Evolutionary conservation across 2,113 vertebrate genomes (phyloP).

Genomic region (Irena cyanogastra): DNA sequence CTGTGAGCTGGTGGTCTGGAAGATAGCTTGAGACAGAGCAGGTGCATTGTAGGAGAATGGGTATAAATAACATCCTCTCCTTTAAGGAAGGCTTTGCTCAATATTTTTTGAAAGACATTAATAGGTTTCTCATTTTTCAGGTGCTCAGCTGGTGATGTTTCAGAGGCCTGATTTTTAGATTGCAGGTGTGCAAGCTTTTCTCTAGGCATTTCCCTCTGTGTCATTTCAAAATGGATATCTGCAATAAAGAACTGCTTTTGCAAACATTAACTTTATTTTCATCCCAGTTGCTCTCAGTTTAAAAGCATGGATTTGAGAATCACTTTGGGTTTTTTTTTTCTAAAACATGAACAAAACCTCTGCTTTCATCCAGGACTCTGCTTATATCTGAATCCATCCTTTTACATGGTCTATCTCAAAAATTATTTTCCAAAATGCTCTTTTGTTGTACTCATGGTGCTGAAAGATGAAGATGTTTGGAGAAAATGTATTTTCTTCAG

Average conservation of each 20-base stretch:
- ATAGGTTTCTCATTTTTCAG: conserved; percentile 22
- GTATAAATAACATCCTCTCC: not conserved
- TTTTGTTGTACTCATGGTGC: not conserved
- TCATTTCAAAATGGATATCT: not conserved
- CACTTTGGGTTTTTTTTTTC: not conserved
- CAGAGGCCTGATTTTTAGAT: conserved; percentile 7
- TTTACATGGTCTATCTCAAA: not conserved
- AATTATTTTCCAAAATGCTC: not conserved
- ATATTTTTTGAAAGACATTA: not conserved
- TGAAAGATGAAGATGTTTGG: not conserved
- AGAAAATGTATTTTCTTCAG: not conserved
- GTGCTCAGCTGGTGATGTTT: conserved; percentile 16
- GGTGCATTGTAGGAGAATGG: not conserved
- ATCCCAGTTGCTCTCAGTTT: not conserved
- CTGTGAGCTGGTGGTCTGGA: not conserved
- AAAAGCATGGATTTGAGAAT: not conserved
- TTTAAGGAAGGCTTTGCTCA: conserved; percentile 1
- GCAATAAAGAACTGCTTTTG: conserved; percentile 4
- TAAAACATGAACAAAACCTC: not conserved
- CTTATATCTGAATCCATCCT: not conserved
- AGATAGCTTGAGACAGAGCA: not conserved
- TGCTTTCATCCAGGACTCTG: not conserved
- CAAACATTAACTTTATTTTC: not conserved
- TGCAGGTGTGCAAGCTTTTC: not conserved
- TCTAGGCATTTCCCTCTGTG: not conserved